A percentile compares a stretch with the other conserved stretches of the same genome.
Conservation (phyloP, 2,797 vertebrate species). For the Tolypeutes matacus region DNA sequence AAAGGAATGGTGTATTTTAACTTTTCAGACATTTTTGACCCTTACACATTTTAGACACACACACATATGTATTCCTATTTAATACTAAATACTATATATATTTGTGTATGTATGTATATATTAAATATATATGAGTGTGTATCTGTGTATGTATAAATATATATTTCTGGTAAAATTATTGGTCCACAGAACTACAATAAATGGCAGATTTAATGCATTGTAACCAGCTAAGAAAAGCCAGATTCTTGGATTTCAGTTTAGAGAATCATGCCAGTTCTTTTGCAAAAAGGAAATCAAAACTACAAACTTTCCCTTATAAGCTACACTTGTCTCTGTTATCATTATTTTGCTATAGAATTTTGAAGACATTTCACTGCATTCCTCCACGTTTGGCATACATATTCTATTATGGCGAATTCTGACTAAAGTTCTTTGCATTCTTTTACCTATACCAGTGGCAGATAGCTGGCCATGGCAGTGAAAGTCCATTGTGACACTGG, state of each 20-base stretch:
- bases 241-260: neutral
- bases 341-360: neutral
- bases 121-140: too few relatives aligned
- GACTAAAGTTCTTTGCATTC: neutral
- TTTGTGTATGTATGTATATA: too few relatives aligned
- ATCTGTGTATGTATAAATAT: too few relatives aligned
- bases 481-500: neutral
- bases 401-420: neutral
- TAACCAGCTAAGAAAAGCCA: neutral
- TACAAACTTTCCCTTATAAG: neutral
- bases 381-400: neutral
- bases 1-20: neutral
- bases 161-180: neutral
- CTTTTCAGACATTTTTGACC: neutral
- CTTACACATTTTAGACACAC: neutral
- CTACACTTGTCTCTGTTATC: neutral
- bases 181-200: neutral
- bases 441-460: neutral
- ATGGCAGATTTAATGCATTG: neutral
- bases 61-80: neutral
- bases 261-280: neutral
- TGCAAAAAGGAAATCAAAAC: neutral
- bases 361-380: neutral
- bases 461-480: too few relatives aligned
- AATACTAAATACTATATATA: too few relatives aligned